These are phyloP conservation scores for Channa striata DNA, from an alignment of 2,797 vertebrate genomes.

Conservation along the genomic window DNA sequence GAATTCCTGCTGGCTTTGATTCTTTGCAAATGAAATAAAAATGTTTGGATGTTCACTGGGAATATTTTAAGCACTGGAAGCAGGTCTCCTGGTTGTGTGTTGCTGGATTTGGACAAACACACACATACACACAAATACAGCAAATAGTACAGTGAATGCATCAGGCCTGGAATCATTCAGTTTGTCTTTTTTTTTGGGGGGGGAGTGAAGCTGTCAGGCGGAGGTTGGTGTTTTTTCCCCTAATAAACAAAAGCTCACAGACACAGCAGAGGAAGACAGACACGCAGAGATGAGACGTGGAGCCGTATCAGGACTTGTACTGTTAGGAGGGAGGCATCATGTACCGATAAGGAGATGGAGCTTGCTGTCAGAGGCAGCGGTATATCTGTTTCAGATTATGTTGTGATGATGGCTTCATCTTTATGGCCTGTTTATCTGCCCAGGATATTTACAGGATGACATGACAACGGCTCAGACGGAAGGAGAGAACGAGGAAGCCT, in stretches of 20 bases:
- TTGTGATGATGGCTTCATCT: slow-evolving; percentile 80
- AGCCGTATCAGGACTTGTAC: slow-evolving; percentile 35
- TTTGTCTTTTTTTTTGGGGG: slow-evolving; percentile 13
- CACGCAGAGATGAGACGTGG: slow-evolving; percentile 41
- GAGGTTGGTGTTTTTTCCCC: slow-evolving; percentile 7
- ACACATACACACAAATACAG: neutral
- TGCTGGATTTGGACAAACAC: neutral
- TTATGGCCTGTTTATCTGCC: slow-evolving; percentile 79
- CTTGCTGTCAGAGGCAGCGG: slow-evolving; percentile 49
- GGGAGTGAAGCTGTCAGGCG: slow-evolving; percentile 22
- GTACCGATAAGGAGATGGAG: slow-evolving; percentile 51
- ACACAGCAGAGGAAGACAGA: slow-evolving; percentile 30
- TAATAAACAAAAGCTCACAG: slow-evolving; percentile 30
- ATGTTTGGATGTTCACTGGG: slow-evolving; percentile 48
- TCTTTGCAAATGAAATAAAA: slow-evolving; percentile 59
- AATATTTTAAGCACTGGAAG: slow-evolving; percentile 37
- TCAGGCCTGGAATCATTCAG: neutral
- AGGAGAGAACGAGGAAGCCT: slow-evolving; percentile 18
- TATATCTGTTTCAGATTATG: slow-evolving; percentile 81
- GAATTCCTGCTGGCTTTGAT: slow-evolving; percentile 67
- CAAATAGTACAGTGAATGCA: too few relatives aligned
- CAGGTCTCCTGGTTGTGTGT: slow-evolving; percentile 17
- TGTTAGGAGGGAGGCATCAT: slow-evolving; percentile 39
- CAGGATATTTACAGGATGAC: slow-evolving; percentile 77
- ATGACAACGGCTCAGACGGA: slow-evolving; percentile 42